A percentile compares a stretch with the other conserved stretches of the same genome.
Evolutionary conservation across 2,113 vertebrate species (phyloP).

Genomic region (Myxocyprinus asiaticus): DNA sequence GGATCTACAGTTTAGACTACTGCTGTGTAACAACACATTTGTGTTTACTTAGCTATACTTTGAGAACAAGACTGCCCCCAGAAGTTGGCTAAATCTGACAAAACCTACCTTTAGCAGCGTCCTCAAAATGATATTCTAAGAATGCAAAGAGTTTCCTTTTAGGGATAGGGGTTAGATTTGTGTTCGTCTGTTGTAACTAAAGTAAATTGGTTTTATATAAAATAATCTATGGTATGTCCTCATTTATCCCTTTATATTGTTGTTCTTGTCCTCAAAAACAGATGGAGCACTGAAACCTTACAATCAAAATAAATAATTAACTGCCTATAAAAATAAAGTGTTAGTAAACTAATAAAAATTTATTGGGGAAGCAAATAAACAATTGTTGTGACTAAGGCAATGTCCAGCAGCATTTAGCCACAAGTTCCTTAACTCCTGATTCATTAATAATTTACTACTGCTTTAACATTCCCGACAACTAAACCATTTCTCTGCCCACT

Average conservation of each 20-base stretch:
- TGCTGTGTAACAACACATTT: background rate
- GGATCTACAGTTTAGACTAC: slow-evolving; percentile 16
- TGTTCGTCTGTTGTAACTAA: too few relatives aligned
- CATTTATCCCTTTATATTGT: too few relatives aligned
- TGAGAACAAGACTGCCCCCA: background rate
- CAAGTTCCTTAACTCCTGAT: slow-evolving; percentile 13
- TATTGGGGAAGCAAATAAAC: too few relatives aligned
- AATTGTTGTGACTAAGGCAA: too few relatives aligned
- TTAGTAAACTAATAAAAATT: too few relatives aligned
- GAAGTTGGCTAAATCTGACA: background rate
- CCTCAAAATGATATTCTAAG: background rate
- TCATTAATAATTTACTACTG: slow-evolving; percentile 32
- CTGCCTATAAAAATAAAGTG: too few relatives aligned
- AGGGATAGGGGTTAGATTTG: too few relatives aligned
- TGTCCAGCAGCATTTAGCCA: background rate
- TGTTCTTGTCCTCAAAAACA: too few relatives aligned
- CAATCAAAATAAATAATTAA: too few relatives aligned
- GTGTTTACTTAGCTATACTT: slow-evolving; percentile 4
- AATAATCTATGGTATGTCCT: too few relatives aligned
- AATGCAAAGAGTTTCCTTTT: background rate
- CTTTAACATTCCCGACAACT: slow-evolving; percentile 28
- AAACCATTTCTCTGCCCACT: slow-evolving; percentile 16
- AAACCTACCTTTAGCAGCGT: background rate
- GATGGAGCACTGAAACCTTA: too few relatives aligned
- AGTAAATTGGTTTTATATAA: too few relatives aligned